Evolutionary conservation across 2,888 invertebrate species (phyloP).

Genomic region (Drosophila engyochracea): DNA sequence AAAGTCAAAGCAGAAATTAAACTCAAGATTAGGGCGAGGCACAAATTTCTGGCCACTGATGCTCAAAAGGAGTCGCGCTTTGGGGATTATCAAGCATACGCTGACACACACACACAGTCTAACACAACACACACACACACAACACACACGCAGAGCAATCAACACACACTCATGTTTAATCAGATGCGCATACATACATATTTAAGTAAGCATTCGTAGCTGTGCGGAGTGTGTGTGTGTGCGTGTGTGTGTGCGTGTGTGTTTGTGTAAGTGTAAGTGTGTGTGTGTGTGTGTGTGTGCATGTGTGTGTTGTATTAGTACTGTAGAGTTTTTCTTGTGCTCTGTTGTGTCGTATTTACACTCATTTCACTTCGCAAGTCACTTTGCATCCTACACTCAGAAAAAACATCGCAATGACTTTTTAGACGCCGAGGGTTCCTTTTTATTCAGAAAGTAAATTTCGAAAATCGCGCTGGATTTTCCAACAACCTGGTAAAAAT

Average conservation of each 20-base stretch:
- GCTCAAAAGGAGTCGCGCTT: conserved; percentile 46
- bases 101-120: conserved; percentile 30
- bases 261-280: conserved; percentile 3
- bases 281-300: neutral
- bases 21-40: conserved; percentile 72
- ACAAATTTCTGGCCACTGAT: conserved; percentile 46
- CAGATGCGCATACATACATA: conserved; percentile 78
- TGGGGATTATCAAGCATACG: conserved; percentile 58
- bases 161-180: conserved; percentile 71
- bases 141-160: conserved; percentile 27
- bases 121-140: conserved; percentile 40
- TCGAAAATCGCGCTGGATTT: neutral
- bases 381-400: conserved; percentile 62
- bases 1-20: conserved; percentile 77
- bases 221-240: conserved; percentile 10
- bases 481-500: neutral
- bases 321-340: conserved; percentile 14
- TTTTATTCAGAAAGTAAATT: neutral
- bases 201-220: conserved; percentile 66
- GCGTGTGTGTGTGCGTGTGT: neutral
- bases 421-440: neutral
- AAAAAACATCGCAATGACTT: neutral
- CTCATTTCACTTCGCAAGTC: conserved; percentile 72
- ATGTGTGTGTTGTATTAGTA: conserved; percentile 16
- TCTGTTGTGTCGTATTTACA: conserved; percentile 65